phyloP scores from a whole-genome alignment of 2,113 vertebrate species.

The Lasiurus borealis region DNA sequence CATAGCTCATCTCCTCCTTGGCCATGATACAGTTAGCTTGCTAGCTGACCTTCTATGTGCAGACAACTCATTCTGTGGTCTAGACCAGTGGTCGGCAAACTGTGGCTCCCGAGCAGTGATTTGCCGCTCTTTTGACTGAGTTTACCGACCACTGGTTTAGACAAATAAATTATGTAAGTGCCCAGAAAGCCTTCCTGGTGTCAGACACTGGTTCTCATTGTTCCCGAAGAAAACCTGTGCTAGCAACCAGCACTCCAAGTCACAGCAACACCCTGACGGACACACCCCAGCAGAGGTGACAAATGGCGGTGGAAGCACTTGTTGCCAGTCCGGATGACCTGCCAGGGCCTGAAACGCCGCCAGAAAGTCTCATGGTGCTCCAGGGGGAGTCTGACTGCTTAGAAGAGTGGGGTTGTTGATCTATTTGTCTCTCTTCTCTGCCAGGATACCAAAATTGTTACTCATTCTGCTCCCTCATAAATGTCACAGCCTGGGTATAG shows the following conservation, averaged over 20 bases:
- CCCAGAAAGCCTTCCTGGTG: background rate
- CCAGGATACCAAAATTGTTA: background rate
- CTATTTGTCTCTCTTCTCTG: background rate
- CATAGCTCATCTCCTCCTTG: background rate
- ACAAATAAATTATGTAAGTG: background rate
- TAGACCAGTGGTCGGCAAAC: background rate
- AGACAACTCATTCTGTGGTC: background rate
- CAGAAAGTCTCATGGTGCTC: background rate
- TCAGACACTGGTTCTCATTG: background rate
- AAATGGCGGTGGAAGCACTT: background rate
- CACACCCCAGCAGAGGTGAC: background rate
- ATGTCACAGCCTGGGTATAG: background rate
- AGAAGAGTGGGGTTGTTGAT: background rate
- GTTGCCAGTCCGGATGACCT: background rate
- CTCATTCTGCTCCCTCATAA: background rate
- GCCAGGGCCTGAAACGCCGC: background rate
- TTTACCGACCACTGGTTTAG: background rate
- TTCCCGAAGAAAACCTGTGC: background rate
- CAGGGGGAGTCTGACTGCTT: background rate
- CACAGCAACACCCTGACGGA: background rate
- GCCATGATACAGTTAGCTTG: background rate
- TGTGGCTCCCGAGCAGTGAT: too few relatives aligned
- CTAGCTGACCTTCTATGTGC: background rate
- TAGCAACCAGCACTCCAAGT: background rate
- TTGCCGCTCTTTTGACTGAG: too few relatives aligned